These are phyloP conservation scores for Eupithecia centaureata DNA, from an alignment of 2,888 invertebrate species.

Conservation along the genomic window DNA sequence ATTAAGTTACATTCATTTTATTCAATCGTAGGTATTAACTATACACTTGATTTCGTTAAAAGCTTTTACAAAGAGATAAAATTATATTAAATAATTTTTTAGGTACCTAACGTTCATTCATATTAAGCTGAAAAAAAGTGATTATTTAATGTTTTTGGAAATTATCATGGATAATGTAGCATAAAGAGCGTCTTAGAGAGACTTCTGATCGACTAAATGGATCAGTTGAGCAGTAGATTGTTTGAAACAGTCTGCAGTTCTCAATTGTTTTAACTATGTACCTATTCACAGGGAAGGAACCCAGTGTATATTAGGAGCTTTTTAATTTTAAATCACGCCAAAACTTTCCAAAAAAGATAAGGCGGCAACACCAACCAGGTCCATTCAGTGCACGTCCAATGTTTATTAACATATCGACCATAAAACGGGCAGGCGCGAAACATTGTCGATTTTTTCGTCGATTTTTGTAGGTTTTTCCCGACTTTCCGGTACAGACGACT, in stretches of 20 bases:
- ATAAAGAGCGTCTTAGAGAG: too few relatives aligned
- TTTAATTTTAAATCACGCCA: background rate
- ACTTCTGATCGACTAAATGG: too few relatives aligned
- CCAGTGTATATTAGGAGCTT: background rate
- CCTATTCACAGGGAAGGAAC: too few relatives aligned
- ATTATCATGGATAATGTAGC: too few relatives aligned
- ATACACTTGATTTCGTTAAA: too few relatives aligned
- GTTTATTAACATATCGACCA: slow-evolving; percentile 80
- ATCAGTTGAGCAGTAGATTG: too few relatives aligned
- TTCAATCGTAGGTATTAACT: too few relatives aligned
- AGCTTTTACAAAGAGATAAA: too few relatives aligned
- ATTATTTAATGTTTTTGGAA: too few relatives aligned
- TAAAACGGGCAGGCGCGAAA: slow-evolving; percentile 70
- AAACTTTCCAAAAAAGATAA: background rate
- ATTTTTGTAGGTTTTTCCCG: slow-evolving; percentile 48
- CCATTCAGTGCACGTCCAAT: slow-evolving; percentile 73
- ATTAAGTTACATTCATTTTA: background rate
- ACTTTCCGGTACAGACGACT: slow-evolving; percentile 67
- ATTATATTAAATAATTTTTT: too few relatives aligned
- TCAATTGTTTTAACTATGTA: too few relatives aligned
- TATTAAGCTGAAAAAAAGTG: background rate
- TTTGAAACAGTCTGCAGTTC: too few relatives aligned
- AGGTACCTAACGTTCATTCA: background rate
- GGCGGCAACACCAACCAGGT: slow-evolving; percentile 50
- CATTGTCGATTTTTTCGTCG: slow-evolving; percentile 63